Conservation (phyloP, 2,888 invertebrate genomes). For the Ennomos fuscantarius region DNA sequence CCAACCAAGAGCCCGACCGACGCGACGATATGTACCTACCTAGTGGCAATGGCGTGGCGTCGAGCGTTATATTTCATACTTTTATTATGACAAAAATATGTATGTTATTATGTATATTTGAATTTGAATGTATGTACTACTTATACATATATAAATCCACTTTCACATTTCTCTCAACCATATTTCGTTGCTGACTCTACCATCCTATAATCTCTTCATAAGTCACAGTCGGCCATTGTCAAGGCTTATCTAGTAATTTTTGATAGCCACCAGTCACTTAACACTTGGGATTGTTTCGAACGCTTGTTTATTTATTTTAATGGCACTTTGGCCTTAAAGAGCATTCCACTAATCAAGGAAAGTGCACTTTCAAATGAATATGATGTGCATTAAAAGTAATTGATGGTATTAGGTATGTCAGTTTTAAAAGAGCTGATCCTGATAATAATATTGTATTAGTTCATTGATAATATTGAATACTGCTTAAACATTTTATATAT, state of each 20-base stretch:
- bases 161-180: too few species aligned
- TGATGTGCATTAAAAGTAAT: slow-evolving; percentile 76
- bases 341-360: slow-evolving; percentile 79
- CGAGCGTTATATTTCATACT: too few species aligned
- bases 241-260: slow-evolving; percentile 80
- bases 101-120: too few species aligned
- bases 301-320: slow-evolving; percentile 81
- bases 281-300: slow-evolving; percentile 80
- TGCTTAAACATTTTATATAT: too few species aligned
- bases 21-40: too few species aligned
- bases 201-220: slow-evolving; percentile 76
- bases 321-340: slow-evolving; percentile 73
- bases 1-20: too few species aligned
- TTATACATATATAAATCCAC: too few species aligned
- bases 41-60: too few species aligned
- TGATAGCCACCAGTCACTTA: slow-evolving; percentile 83
- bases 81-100: too few species aligned
- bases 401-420: slow-evolving; percentile 48
- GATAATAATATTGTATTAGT: slow-evolving; percentile 7
- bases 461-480: neutral
- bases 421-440: slow-evolving; percentile 5
- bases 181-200: slow-evolving; percentile 33
- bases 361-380: slow-evolving; percentile 81
- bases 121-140: too few species aligned
- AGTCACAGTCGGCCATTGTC: slow-evolving; percentile 78